A percentile compares a stretch with the other conserved stretches of the same genome.
These are phyloP conservation scores for Mycogona germanica DNA, from an alignment of 2,888 invertebrate genomes.

Conservation along the genomic window DNA sequence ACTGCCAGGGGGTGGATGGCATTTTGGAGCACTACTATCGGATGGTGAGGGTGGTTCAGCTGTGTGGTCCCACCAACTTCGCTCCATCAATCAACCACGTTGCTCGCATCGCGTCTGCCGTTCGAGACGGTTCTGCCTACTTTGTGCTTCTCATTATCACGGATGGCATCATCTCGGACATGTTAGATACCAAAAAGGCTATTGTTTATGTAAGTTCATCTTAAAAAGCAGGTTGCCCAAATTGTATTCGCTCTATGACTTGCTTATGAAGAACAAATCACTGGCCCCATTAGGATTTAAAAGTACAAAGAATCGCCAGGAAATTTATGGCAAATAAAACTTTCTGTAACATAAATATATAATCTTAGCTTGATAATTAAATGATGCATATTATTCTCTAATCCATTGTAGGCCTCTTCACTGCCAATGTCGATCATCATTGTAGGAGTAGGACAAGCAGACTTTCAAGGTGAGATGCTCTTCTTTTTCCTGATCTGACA, in stretches of 20 bases:
- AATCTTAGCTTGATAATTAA: no score
- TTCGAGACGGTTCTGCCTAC: conserved; percentile 37
- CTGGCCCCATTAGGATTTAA: neutral
- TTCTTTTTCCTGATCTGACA: conserved; percentile 14
- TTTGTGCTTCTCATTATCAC: conserved; percentile 43
- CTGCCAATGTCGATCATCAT: conserved; percentile 48
- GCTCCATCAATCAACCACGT: conserved; percentile 44
- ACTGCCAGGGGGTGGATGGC: conserved; percentile 39
- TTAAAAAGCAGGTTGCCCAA: neutral
- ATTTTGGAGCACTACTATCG: conserved; percentile 41
- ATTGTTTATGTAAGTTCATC: conserved; percentile 28
- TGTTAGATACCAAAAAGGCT: conserved; percentile 32
- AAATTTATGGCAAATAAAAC: conserved; percentile 36
- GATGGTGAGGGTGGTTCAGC: conserved; percentile 39
- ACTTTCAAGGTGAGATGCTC: conserved; percentile 39
- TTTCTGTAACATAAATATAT: no score
- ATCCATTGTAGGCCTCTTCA: conserved; percentile 38
- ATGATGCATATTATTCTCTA: conserved; percentile 26
- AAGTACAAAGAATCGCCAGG: conserved; percentile 16
- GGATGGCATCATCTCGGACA: conserved; percentile 42
- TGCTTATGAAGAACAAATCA: neutral
- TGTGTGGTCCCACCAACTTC: conserved; percentile 48
- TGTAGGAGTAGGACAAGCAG: conserved; percentile 46
- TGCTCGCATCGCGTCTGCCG: conserved; percentile 32
- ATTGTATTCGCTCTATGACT: conserved; percentile 24